phyloP scores from a whole-genome alignment of 2,797 vertebrate genomes.

The Hypotaenidia okinawae region DNA sequence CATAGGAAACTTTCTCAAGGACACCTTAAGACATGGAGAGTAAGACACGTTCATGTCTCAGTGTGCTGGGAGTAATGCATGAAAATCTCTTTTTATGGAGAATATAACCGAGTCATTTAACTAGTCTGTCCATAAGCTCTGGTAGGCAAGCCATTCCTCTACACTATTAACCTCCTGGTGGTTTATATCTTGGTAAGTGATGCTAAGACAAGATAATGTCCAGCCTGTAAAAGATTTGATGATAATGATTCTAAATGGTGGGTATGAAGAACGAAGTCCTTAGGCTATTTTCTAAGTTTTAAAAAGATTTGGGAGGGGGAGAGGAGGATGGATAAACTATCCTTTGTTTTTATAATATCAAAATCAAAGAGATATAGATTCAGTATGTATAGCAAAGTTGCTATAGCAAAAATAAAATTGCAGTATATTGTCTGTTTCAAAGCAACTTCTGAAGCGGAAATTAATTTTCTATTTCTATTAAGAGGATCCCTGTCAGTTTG shows the following conservation, averaged over 20 bases:
- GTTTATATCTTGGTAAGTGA: constrained; percentile 45
- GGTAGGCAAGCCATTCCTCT: constrained; percentile 22
- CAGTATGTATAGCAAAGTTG: neutral
- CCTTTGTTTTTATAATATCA: neutral
- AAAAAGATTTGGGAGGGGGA: neutral
- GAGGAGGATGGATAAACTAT: neutral
- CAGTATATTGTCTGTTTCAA: constrained; percentile 4
- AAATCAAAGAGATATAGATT: neutral
- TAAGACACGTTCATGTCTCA: neutral
- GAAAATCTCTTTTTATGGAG: constrained; percentile 52
- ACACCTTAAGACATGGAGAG: constrained; percentile 1
- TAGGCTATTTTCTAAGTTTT: constrained; percentile 27
- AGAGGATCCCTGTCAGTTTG: neutral
- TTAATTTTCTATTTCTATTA: constrained; percentile 40
- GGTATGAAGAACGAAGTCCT: neutral
- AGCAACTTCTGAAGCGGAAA: constrained; percentile 22
- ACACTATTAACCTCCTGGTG: constrained; percentile 47
- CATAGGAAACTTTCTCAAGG: constrained; percentile 26
- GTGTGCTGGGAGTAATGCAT: constrained; percentile 38
- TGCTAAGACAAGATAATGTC: constrained; percentile 55
- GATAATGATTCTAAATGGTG: constrained; percentile 32
- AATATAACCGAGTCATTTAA: constrained; percentile 12
- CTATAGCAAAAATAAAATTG: neutral
- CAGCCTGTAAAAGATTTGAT: constrained; percentile 36
- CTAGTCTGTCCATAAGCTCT: constrained; percentile 24